These are phyloP conservation scores for Xestoiulus laeticollis DNA, from an alignment of 2,888 invertebrate genomes.

Conservation along the genomic window DNA sequence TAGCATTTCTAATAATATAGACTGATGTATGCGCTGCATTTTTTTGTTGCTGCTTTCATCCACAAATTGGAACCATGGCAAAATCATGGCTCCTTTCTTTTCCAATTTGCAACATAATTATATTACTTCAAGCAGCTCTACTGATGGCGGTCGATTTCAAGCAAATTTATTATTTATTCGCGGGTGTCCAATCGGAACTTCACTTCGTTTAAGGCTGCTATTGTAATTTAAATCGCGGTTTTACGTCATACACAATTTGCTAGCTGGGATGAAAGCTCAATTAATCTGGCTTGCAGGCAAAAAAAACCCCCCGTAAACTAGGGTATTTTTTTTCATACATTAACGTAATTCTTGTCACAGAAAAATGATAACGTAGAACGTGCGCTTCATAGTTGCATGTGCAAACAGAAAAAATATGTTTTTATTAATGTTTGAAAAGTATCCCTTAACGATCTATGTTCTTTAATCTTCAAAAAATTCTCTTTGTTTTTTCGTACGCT, in stretches of 20 bases:
- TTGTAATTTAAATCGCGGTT: neutral
- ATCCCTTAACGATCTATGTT: too few relatives aligned
- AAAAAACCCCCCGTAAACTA: too few relatives aligned
- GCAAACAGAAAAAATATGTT: too few relatives aligned
- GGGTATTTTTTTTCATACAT: too few relatives aligned
- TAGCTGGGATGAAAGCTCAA: neutral
- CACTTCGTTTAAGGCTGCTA: neutral
- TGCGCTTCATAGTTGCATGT: too few relatives aligned
- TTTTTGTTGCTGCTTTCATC: neutral
- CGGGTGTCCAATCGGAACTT: conserved; percentile 1
- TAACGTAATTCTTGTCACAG: too few relatives aligned
- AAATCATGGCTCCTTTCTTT: conserved; percentile 36
- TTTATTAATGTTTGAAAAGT: too few relatives aligned
- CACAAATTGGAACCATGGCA: conserved; percentile 31
- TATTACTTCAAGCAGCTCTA: neutral
- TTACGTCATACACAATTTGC: neutral
- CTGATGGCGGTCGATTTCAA: neutral
- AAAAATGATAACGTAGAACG: too few relatives aligned
- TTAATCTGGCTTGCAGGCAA: neutral
- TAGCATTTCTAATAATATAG: neutral
- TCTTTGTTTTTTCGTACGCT: neutral
- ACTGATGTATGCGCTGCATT: neutral
- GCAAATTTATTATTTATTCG: neutral
- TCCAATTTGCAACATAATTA: neutral
- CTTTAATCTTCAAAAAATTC: too few relatives aligned